Evolutionary conservation across 92 coral and sea anemone genomes (phyloP).

Genomic region (Plumapathes pennacea): DNA sequence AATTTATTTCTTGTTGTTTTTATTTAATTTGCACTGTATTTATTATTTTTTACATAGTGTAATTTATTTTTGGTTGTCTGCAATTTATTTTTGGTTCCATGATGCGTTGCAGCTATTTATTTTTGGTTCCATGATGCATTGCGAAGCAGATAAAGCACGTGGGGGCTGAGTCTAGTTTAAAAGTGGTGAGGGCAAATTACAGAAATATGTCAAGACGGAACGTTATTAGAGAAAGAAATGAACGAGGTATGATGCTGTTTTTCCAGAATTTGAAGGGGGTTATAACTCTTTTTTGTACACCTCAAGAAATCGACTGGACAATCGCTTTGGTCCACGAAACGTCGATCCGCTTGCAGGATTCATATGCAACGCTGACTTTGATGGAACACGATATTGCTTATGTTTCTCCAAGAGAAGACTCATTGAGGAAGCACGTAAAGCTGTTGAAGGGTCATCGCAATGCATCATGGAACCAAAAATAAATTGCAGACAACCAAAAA

Average conservation of each 20-base stretch:
- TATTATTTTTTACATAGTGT: too few relatives aligned
- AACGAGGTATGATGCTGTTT: slow-evolving; percentile 27
- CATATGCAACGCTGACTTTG: slow-evolving; percentile 40
- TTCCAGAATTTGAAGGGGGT: slow-evolving; percentile 46
- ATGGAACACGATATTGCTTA: slow-evolving; percentile 12
- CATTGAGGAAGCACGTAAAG: slow-evolving; percentile 15
- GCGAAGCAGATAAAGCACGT: too few relatives aligned
- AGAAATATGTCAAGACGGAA: slow-evolving; percentile 37
- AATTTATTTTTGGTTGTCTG: too few relatives aligned
- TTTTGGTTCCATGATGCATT: too few relatives aligned
- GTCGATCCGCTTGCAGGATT: slow-evolving; percentile 39
- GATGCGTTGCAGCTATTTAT: too few relatives aligned
- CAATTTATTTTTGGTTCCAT: too few relatives aligned
- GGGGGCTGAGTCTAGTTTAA: too few relatives aligned
- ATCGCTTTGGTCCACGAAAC: slow-evolving; percentile 45
- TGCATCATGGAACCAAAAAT: too few relatives aligned
- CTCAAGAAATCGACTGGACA: slow-evolving; percentile 33
- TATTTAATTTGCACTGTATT: too few relatives aligned
- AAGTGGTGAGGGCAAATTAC: too few relatives aligned
- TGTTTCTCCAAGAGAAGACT: slow-evolving; percentile 8
- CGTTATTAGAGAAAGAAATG: slow-evolving; percentile 31
- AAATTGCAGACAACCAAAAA: too few relatives aligned
- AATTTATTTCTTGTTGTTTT: too few relatives aligned
- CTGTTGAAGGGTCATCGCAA: slow-evolving; percentile 21
- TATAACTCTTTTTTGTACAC: slow-evolving; percentile 13